Percentiles rank a stretch among this genome's conserved stretches.
Conservation (phyloP, 53 echinoderm and acorn worm genomes). For the Hippasteria phrygiana region DNA sequence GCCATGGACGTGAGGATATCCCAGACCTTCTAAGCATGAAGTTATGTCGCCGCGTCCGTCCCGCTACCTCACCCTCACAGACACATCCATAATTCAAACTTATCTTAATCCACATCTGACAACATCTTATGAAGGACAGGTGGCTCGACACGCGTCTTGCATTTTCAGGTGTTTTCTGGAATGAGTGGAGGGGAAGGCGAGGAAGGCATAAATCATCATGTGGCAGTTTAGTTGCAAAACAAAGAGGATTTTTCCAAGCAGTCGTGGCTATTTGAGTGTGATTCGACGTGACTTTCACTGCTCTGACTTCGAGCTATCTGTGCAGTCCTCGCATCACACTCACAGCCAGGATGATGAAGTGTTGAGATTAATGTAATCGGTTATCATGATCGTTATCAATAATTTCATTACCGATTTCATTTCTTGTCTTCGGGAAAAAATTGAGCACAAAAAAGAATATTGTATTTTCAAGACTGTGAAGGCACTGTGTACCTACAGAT, state of each 20-base stretch:
- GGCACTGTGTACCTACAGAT: too few species aligned
- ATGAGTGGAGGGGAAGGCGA: background rate
- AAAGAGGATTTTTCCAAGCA: background rate
- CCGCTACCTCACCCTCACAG: background rate
- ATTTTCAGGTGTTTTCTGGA: conserved; percentile 16
- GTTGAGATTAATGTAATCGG: too few species aligned
- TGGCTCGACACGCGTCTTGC: background rate
- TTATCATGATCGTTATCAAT: too few species aligned
- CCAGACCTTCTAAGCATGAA: background rate
- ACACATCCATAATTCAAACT: conserved; percentile 13
- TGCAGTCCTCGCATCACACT: too few species aligned
- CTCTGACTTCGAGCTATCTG: too few species aligned
- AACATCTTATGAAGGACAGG: conserved; percentile 30
- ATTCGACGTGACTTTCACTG: background rate
- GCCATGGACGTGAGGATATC: background rate
- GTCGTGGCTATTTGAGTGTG: background rate
- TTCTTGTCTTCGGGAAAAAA: too few species aligned
- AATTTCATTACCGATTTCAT: too few species aligned
- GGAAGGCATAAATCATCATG: conserved; percentile 24
- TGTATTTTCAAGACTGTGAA: too few species aligned
- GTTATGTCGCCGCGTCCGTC: background rate
- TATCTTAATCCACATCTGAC: conserved; percentile 36
- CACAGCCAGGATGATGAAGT: too few species aligned
- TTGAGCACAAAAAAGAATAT: too few species aligned
- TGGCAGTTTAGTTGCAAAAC: background rate